Evolutionary conservation across 2,797 vertebrate species (phyloP).

Genomic region (Neomorphus geoffroyi): DNA sequence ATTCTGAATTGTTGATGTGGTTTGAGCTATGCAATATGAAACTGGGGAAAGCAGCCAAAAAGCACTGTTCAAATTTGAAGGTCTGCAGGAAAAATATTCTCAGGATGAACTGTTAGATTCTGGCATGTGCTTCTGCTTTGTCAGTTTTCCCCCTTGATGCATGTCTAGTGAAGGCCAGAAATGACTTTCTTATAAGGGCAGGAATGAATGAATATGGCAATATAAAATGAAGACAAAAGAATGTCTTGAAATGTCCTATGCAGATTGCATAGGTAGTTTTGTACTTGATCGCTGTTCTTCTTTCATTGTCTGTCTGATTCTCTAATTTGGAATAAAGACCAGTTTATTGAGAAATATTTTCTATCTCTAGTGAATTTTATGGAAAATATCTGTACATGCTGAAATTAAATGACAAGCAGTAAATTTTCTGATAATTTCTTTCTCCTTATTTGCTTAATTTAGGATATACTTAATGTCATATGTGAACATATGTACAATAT

Average conservation of each 20-base stretch:
- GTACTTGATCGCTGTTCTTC: not conserved
- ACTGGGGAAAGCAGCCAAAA: not conserved
- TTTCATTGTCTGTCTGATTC: not conserved
- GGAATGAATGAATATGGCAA: not conserved
- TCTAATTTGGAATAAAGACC: not conserved
- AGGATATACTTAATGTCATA: not conserved
- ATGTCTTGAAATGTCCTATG: not conserved
- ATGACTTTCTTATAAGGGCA: not conserved
- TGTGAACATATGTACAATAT: not conserved
- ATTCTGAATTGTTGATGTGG: not conserved
- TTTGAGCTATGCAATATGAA: not conserved
- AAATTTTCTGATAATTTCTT: not conserved
- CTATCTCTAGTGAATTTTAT: not conserved
- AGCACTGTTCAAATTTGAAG: not conserved
- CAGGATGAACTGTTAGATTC: not conserved
- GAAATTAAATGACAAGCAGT: not conserved
- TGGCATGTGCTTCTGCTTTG: not conserved
- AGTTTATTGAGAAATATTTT: not conserved
- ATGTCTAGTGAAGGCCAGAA: not conserved
- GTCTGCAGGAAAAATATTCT: not conserved
- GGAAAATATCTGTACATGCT: not conserved
- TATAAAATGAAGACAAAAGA: not conserved
- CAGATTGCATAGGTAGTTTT: not conserved
- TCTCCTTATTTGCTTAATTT: not conserved
- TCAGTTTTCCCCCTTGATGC: not conserved